These are phyloP conservation scores for Orchestes rusci DNA, from an alignment of 2,888 invertebrate genomes.

Conservation along the genomic window DNA sequence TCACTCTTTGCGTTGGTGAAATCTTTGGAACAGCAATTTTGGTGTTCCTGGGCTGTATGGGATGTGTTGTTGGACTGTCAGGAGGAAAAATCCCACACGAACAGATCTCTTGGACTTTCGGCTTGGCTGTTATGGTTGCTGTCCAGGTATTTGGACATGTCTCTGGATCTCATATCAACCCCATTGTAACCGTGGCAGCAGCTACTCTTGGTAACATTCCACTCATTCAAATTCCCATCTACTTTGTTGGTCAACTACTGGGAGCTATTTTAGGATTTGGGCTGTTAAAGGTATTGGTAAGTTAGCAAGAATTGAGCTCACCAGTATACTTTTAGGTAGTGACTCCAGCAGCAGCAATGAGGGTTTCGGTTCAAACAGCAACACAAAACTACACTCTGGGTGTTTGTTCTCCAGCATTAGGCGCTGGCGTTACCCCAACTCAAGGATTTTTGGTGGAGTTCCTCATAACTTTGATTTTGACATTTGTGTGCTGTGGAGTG, in stretches of 20 bases:
- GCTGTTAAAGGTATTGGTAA: constrained; percentile 47
- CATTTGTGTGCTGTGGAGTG: constrained; percentile 60
- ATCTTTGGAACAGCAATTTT: constrained; percentile 61
- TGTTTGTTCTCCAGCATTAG: constrained; percentile 37
- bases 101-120: constrained; percentile 57
- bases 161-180: constrained; percentile 72
- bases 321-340: too few relatives aligned
- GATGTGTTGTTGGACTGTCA: constrained; percentile 47
- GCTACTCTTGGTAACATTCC: constrained; percentile 54
- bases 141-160: constrained; percentile 70
- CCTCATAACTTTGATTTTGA: constrained; percentile 56
- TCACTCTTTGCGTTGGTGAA: constrained; percentile 48
- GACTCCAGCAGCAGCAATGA: too few relatives aligned
- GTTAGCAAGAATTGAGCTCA: too few relatives aligned
- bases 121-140: constrained; percentile 61
- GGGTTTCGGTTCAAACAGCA: too few relatives aligned
- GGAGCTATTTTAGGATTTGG: constrained; percentile 67
- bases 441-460: constrained; percentile 59
- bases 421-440: constrained; percentile 30
- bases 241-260: constrained; percentile 57
- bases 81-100: constrained; percentile 41
- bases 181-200: constrained; percentile 65
- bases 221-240: constrained; percentile 50
- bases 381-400: constrained; percentile 17
- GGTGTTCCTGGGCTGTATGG: constrained; percentile 69